Percentiles rank a stretch among this genome's conserved stretches.
phyloP scores from a whole-genome alignment of 2,888 invertebrate species.

The Neelides folsomi region DNA sequence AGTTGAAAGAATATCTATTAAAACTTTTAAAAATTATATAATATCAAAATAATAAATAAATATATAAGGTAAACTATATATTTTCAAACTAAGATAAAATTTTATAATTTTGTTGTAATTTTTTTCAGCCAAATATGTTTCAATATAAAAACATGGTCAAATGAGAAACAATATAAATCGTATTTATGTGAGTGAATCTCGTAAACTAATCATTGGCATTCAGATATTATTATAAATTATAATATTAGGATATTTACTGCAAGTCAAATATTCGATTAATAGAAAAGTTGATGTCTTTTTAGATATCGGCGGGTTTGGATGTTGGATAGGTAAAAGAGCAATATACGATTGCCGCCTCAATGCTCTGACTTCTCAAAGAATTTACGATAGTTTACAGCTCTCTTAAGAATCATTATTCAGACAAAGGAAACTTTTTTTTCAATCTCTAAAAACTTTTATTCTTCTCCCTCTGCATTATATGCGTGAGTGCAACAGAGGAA shows the following conservation, averaged over 20 bases:
- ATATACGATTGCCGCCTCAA: conserved; percentile 5
- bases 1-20: too few species aligned
- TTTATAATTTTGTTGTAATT: too few species aligned
- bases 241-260: not conserved
- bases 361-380: conserved; percentile 25
- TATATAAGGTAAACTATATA: too few species aligned
- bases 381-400: conserved; percentile 26
- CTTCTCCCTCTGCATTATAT: conserved; percentile 17
- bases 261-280: not conserved
- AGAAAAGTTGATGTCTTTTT: not conserved
- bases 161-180: too few species aligned
- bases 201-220: too few species aligned
- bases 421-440: conserved; percentile 21
- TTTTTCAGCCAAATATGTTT: too few species aligned
- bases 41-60: too few species aligned
- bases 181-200: too few species aligned
- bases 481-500: conserved; percentile 5
- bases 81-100: too few species aligned
- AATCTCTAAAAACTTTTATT: conserved; percentile 9
- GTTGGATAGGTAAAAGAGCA: not conserved
- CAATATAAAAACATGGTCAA: too few species aligned
- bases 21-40: too few species aligned
- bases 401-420: conserved; percentile 25
- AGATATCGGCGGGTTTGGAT: not conserved
- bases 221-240: too few species aligned